Percentiles rank a stretch among this genome's conserved stretches.
phyloP scores from a whole-genome alignment of 2,797 vertebrate genomes.

The Galagoides demidoff region DNA sequence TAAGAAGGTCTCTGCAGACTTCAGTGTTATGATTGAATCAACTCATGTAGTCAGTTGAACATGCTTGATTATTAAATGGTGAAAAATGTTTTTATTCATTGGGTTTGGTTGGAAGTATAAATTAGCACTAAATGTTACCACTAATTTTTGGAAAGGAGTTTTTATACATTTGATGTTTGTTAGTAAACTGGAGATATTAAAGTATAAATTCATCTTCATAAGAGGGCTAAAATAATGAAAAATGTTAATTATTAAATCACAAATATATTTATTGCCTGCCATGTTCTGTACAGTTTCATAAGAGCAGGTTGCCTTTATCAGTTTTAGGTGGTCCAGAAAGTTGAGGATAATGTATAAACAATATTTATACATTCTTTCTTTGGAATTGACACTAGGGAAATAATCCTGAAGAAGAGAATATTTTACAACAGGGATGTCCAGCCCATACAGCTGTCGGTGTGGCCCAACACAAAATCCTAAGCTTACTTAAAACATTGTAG shows the following conservation, averaged over 20 bases:
- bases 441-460: too few relatives aligned
- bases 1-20: conserved; percentile 29
- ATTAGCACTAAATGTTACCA: not conserved
- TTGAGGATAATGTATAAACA: not conserved
- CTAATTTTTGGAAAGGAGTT: conserved; percentile 26
- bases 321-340: not conserved
- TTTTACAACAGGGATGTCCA: not conserved
- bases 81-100: not conserved
- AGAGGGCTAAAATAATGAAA: conserved; percentile 42
- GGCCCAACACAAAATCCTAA: too few relatives aligned
- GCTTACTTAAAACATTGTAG: too few relatives aligned
- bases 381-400: conserved; percentile 19
- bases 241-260: conserved; percentile 1
- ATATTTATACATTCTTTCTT: not conserved
- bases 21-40: conserved; percentile 63
- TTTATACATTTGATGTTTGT: not conserved
- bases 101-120: conserved; percentile 23
- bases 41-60: conserved; percentile 63
- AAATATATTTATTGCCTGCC: not conserved
- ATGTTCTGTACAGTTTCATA: not conserved
- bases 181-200: conserved; percentile 17
- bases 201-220: conserved; percentile 38
- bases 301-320: not conserved
- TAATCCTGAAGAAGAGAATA: not conserved
- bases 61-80: conserved; percentile 39